phyloP scores from a whole-genome alignment of 2,113 vertebrate genomes.

The Eira barbara region DNA sequence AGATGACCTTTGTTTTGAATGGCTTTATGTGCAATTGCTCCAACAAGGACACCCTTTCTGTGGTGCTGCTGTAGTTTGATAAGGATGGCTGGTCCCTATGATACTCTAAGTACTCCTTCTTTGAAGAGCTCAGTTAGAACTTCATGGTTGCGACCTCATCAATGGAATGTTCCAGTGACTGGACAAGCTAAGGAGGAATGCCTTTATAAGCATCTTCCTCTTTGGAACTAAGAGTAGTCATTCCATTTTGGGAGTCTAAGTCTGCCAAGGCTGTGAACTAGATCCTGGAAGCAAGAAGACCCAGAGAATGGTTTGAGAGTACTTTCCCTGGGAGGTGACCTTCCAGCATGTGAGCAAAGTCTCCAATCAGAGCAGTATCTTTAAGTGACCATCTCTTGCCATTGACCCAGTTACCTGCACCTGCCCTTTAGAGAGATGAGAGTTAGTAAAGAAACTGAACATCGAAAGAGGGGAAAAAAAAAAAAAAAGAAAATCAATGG shows the following conservation, averaged over 20 bases:
- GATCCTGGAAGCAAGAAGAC: not conserved
- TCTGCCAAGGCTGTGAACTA: constrained; percentile 83
- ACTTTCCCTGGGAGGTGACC: constrained; percentile 69
- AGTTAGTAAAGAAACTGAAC: not conserved
- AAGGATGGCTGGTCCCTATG: not conserved
- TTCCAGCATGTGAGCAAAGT: constrained; percentile 83
- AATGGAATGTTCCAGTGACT: constrained; percentile 85
- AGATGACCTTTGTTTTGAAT: constrained; percentile 88
- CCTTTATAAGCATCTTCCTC: constrained; percentile 78
- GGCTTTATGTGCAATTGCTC: constrained; percentile 89
- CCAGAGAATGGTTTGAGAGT: not conserved
- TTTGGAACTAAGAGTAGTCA: constrained; percentile 82
- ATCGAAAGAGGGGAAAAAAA: not conserved
- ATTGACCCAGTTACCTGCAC: not conserved
- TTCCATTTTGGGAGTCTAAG: constrained; percentile 85
- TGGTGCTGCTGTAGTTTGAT: not conserved
- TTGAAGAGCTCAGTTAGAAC: not conserved
- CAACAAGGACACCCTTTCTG: constrained; percentile 86
- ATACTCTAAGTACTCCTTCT: not conserved
- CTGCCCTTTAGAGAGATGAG: not conserved
- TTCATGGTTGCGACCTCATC: not conserved
- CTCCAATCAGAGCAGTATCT: not conserved
- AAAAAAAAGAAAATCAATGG: not conserved
- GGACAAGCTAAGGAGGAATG: constrained; percentile 85
- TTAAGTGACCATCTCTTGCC: constrained; percentile 62